Evolutionary conservation across 2,888 invertebrate genomes (phyloP), one percentile per base, ranked within the genome.

Genomic region (Melanophora roralis): DNA sequence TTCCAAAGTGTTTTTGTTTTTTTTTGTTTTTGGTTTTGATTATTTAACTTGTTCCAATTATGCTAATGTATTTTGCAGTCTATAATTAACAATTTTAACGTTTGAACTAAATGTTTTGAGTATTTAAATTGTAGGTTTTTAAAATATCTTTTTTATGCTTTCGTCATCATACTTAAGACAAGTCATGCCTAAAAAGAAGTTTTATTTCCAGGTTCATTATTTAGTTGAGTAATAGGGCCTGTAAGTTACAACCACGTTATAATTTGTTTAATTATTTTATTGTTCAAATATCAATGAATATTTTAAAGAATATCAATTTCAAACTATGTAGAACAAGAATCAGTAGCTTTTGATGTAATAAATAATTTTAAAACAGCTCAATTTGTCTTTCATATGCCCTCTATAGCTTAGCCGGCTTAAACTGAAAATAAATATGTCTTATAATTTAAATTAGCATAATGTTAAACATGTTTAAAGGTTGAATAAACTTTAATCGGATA

Each of bases 31-130:
- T 5, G 6, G 27, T 27, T 27, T 27, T n/a, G n/a, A n/a, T n/a
- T n/a, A n/a, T n/a, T 43, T 34, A 9, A 23, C 9, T 16, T 12
- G 19, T 47, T 62, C 36, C 43, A 45, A 51, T 75, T 75, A 75
- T 68, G 75, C 36, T 53, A 67, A 75, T 68, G 60, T 34, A 3
- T 36, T 62, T 32, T 43, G 40, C 14, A 34, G 40, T 60, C 27
- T 19, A 12, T 5, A 36, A 27, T 27, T 27, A 27, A 47, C 16
- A 59, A 45, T 47, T 68, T 49, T 19, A 27, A 27, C 4, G 1
- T 27, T 27, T 49, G 32, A 2, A 27, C 27, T 36, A 8, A 51
- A 65, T 34, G 38, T 68, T 16, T 69, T 40, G 27, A 12, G 21
- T 38, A 16, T 12, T 47, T 57, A n/a, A 36, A 36, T 0, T 34